Base-by-base conservation (phyloP, 2,888 invertebrate species). In the Callimorpha dominula region DNA sequence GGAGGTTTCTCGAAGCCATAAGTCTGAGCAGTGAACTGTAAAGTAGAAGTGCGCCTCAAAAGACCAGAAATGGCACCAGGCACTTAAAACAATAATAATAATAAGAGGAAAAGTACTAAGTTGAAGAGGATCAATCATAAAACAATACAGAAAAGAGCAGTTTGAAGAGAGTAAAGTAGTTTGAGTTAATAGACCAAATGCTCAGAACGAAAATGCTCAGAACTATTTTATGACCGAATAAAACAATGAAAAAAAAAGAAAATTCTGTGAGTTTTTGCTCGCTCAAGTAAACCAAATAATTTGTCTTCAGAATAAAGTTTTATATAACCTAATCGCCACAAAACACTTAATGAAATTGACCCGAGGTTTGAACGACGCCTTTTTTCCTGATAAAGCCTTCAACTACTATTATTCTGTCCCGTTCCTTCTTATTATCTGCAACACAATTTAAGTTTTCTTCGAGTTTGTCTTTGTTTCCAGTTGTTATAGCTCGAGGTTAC, bases 401-500 rank as follows among this genome's bases (percentile, higher is more conserved):
- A 71, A 71, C 46, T 68, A 74, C 63, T 73, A 60, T 63, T 42
- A 42, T 14, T 60, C 52, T 43, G 42, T 67, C 42, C 50, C 70
- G 70, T 75, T 72, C 6, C 20, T 80, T 74, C 43, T 76, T 73
- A 72, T 75, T 74, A 72, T 76, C 65, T 66, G n/a, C 15, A 80
- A 82, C 31, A 74, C 73, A 75, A 77, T 81, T 77, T 75, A 82
- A 83, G 65, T 81, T 80, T 76, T 64, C 52, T 54, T 70, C 17
- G 20, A 63, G 15, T 71, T 71, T 69, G 67, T 68, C 54, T 11
- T 71, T 17, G 31, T 72, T 63, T 74, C 40, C 67, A 20, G 40
- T 46, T 68, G 20, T 70, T 68, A 42, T 70, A 62, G 65, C 46
- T 81, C 52, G 31, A n/a, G 65, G 70, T 54, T 46, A n/a, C 5